These are phyloP conservation scores for Chalcosyrphus nemorum DNA, from an alignment of 2,888 invertebrate species.

Conservation along the genomic window DNA sequence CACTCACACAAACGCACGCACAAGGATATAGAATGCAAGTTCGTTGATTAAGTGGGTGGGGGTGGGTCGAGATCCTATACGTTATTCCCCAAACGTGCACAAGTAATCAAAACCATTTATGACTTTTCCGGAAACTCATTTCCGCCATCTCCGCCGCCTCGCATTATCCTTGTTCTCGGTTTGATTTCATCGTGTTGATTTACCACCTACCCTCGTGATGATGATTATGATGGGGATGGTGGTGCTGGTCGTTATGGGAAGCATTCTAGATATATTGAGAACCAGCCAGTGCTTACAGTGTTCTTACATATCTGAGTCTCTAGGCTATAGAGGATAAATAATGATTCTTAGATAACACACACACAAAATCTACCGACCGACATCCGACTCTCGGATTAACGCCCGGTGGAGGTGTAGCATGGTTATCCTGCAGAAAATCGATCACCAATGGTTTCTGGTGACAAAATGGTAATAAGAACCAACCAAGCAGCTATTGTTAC, in stretches of 20 bases:
- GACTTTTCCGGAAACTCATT: constrained; percentile 64
- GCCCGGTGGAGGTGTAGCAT: neutral
- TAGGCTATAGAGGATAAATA: constrained; percentile 49
- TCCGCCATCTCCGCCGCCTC: constrained; percentile 33
- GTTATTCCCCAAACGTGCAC: constrained; percentile 64
- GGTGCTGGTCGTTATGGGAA: constrained; percentile 36
- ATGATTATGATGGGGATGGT: neutral
- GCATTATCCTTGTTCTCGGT: constrained; percentile 31
- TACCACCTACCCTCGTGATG: constrained; percentile 6
- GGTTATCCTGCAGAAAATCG: constrained; percentile 42
- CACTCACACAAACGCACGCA: too few relatives aligned
- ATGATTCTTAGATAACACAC: constrained; percentile 53
- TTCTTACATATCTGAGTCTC: constrained; percentile 23
- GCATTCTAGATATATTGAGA: constrained; percentile 31
- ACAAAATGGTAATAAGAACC: constrained; percentile 39
- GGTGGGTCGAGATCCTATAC: neutral
- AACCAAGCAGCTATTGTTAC: neutral
- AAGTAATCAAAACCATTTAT: constrained; percentile 72
- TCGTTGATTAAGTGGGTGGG: neutral
- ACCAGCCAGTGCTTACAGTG: constrained; percentile 24
- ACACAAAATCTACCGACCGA: neutral
- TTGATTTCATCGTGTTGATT: constrained; percentile 40
- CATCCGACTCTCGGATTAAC: constrained; percentile 16
- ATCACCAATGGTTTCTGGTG: constrained; percentile 37
- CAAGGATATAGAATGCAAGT: neutral